Base-by-base conservation (phyloP, 2,113 vertebrate species). In the Lamprotornis superbus region DNA sequence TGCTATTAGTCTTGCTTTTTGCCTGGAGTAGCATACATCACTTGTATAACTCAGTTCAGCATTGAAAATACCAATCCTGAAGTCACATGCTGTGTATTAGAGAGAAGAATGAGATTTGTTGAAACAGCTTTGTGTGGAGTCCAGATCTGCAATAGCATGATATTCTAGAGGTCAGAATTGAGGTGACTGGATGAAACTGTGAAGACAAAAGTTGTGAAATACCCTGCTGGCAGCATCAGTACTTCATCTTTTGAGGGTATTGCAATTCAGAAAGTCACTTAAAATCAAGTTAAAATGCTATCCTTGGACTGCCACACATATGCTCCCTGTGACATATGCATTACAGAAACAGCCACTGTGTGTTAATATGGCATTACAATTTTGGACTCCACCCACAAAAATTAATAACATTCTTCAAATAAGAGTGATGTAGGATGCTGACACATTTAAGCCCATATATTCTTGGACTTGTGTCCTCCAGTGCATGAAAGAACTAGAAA, bases 321-420 rank as follows among this genome's bases (percentile, higher is more conserved):
- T 21, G 46, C 87, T 94, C 35, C 50, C 60, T 44, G 71, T 92
- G 94, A 74, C 75, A 35, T 7, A 16, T 12, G 5, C 42, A 4
- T 67, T 70, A 52, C 71, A 90, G 63, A 71, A 91, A 60, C 68
- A 95, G 73, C 39, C 52, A 74, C 95, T 52, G 21, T 95, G 79
- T 80, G 53, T 74, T 95, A 83, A 68, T 88, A 68, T 47, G 71
- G 44, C 90, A 86, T 94, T 93, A 86, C 83, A 86, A 63, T 90
- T 69, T 93, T 93, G 79, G 90, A 90, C 92, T 94, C 79, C 79
- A 75, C 83, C 79, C 90, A 89, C 79, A 93, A 71, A 95, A 93
- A 88, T 80, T 88, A 94, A 67, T 86, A 85, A 57, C 49, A 10
- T 69, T 74, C 75, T 88, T 89, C 70, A 90, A 74, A 70, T 56